phyloP scores from a whole-genome alignment of 2,888 invertebrate species.

The Tetanocera ferruginea region DNA sequence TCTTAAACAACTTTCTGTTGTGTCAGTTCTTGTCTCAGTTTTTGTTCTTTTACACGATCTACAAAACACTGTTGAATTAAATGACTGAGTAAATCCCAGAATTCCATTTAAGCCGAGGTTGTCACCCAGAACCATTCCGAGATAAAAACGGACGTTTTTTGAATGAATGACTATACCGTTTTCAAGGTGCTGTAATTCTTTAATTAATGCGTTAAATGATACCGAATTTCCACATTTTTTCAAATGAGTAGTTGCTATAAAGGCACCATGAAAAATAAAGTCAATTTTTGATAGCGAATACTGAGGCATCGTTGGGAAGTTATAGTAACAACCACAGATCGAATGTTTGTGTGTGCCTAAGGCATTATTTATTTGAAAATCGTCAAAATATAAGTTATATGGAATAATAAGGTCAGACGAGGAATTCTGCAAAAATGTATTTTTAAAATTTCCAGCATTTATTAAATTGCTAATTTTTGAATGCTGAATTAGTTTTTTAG shows the following conservation, averaged over 20 bases:
- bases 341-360: slow-evolving; percentile 41
- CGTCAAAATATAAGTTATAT: slow-evolving; percentile 43
- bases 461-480: slow-evolving; percentile 12
- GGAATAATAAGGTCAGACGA: slow-evolving; percentile 40
- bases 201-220: slow-evolving; percentile 28
- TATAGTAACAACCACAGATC: slow-evolving; percentile 45
- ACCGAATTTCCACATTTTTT: slow-evolving; percentile 36
- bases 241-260: slow-evolving; percentile 40
- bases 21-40: not conserved
- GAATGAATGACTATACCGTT: not conserved
- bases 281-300: slow-evolving; percentile 41
- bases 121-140: slow-evolving; percentile 20
- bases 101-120: slow-evolving; percentile 28
- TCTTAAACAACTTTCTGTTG: not conserved
- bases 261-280: slow-evolving; percentile 42
- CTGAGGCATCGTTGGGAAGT: slow-evolving; percentile 44
- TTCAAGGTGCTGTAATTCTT: slow-evolving; percentile 19
- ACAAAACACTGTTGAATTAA: not conserved
- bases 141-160: slow-evolving; percentile 11
- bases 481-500: not conserved
- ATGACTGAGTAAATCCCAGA: not conserved
- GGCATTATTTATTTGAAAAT: slow-evolving; percentile 44
- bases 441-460: slow-evolving; percentile 33
- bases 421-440: not conserved
- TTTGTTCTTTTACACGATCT: slow-evolving; percentile 4